Evolutionary conservation across 2,113 vertebrate species (phyloP).

Genomic region (Epinephelus cyanopodus): DNA sequence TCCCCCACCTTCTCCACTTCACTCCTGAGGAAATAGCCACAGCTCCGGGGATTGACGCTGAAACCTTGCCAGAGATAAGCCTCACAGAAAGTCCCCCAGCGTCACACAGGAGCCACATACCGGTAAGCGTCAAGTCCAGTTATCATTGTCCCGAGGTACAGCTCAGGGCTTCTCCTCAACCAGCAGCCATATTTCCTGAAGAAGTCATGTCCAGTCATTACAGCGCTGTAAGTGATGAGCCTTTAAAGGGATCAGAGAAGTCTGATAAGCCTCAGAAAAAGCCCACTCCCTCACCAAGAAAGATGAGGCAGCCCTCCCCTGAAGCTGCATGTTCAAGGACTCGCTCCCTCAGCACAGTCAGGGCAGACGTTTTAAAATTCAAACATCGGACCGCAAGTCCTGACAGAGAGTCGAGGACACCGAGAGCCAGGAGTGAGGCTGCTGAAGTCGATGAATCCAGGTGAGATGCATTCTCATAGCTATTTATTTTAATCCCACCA

Average conservation of each 20-base stretch:
- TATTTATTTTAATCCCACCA: not conserved
- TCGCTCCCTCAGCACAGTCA: not conserved
- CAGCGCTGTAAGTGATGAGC: not conserved
- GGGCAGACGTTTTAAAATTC: not conserved
- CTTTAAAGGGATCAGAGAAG: not conserved
- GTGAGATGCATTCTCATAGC: slow-evolving; percentile 37
- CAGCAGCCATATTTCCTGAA: slow-evolving; percentile 43
- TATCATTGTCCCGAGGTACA: slow-evolving; percentile 6
- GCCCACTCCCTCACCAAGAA: slow-evolving; percentile 13
- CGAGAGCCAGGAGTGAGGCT: slow-evolving; percentile 2
- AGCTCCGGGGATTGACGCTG: slow-evolving; percentile 52
- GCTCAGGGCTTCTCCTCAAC: slow-evolving; percentile 11
- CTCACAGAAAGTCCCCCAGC: slow-evolving; percentile 62
- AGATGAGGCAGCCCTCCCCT: slow-evolving; percentile 7
- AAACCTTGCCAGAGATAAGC: slow-evolving; percentile 73
- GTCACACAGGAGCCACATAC: slow-evolving; percentile 17
- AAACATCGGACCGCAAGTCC: not conserved
- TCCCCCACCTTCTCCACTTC: slow-evolving; percentile 32
- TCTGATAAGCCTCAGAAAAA: not conserved
- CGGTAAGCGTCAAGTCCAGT: slow-evolving; percentile 23
- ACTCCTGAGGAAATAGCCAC: slow-evolving; percentile 35
- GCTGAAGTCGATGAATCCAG: slow-evolving; percentile 53
- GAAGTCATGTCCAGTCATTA: not conserved
- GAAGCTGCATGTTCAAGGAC: not conserved
- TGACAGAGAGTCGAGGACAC: not conserved